Evolutionary conservation across 1,140 invertebrate species (phyloP), one percentile per base, ranked within the genome.

Genomic region (Drosophila bipectinata): DNA sequence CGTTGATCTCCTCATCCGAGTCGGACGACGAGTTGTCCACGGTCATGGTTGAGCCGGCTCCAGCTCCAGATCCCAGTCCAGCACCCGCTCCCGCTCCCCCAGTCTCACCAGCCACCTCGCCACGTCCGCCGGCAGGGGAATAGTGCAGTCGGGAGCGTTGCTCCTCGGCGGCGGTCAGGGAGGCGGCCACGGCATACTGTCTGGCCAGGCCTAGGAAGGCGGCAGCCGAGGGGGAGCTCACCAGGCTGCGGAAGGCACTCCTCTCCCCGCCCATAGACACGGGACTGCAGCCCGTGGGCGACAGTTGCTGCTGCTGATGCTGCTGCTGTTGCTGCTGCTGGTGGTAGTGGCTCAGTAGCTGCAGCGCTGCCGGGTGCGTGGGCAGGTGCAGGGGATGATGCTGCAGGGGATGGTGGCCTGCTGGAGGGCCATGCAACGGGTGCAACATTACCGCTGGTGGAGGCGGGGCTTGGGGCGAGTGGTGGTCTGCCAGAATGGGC

Each of bases 261-360:
- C 97, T 96, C 92, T 97, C 96, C 79, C 96, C 96, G 77, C 96
- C 96, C 96, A 97, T 96, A 55, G 88, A 90, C 51, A 92, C 73
- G 0, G 79, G 80, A 64, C 72, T 87, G 45, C 82, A 71, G 2
- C 69, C 77, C 6, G 68, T 80, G 37, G 84, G 84, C 24, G 84
- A 83, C 30, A 82, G 81, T 57, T 84, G 87, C 34, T 90, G 79
- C 1, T 84, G 72, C n/a, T 77, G 79, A 61, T 45, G 72, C 6
- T 84, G 75, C 18, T 84, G 78, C 0, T 81, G 77, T 7, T 85
- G 82, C 18, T 90, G 79, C 26, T 90, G 82, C 47, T 89, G 89
- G 47, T 90, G 80, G 41, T 90, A 89, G 64, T 89, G 85, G 32
- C 67, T 90, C 54, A 84, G 72, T 6, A 90, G 76, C 32, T 90